phyloP scores from a whole-genome alignment of 2,888 invertebrate species.

The Pristionchus fissidentatus region DNA sequence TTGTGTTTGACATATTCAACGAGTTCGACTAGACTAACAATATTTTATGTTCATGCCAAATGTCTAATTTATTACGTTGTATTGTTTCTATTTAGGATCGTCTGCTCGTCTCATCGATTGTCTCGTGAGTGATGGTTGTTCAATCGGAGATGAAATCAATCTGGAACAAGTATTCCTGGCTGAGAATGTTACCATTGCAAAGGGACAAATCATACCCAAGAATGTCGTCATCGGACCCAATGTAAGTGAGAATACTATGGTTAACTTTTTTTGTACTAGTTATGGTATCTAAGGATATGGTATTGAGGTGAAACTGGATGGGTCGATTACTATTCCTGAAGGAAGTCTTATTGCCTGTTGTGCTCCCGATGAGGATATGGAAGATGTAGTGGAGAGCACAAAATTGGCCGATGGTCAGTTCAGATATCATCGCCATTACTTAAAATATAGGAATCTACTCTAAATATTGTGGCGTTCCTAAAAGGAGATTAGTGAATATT shows the following conservation, averaged over 20 bases:
- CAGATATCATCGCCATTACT: neutral
- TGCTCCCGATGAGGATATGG: conserved; percentile 11
- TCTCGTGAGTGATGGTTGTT: neutral
- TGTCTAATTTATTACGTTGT: neutral
- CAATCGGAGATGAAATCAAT: neutral
- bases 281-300: too few species aligned
- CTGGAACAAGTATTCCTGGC: conserved; percentile 26
- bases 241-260: neutral
- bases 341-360: neutral
- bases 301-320: conserved; percentile 32
- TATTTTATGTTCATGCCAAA: too few species aligned
- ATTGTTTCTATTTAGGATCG: neutral
- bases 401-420: neutral
- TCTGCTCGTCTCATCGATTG: neutral
- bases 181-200: conserved; percentile 7
- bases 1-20: too few species aligned
- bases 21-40: too few species aligned
- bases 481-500: too few species aligned
- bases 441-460: too few species aligned
- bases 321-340: neutral
- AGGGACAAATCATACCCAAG: neutral
- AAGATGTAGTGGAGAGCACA: neutral
- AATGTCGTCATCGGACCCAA: conserved; percentile 25
- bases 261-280: neutral
- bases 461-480: neutral